Conservation (phyloP, 2,888 invertebrate genomes). For the Trachelus iudaicus region DNA sequence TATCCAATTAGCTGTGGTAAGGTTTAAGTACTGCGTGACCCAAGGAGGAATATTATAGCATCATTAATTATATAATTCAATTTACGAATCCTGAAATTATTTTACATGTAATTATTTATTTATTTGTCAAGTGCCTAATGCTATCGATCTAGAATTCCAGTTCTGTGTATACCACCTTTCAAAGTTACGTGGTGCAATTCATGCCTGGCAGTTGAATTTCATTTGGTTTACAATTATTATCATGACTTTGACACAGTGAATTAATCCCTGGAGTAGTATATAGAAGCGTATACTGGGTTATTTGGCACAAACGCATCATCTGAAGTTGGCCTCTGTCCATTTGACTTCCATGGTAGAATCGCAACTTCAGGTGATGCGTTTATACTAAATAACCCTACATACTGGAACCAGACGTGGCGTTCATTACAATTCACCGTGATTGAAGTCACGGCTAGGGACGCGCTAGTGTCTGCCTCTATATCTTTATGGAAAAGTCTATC, state of each 20-base stretch:
- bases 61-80: no score
- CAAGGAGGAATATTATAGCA: not conserved
- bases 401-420: not conserved
- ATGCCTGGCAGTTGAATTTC: not conserved
- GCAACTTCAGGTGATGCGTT: not conserved
- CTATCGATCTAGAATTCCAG: not conserved
- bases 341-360: not conserved
- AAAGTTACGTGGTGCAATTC: not conserved
- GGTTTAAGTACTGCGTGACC: not conserved
- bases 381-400: not conserved
- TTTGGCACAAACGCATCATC: not conserved
- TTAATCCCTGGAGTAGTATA: not conserved
- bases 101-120: no score
- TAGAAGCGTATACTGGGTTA: not conserved
- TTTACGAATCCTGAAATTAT: no score
- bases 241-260: not conserved
- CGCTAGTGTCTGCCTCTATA: not conserved
- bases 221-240: not conserved
- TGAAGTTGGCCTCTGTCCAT: not conserved
- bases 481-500: not conserved
- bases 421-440: not conserved
- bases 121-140: no score
- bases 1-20: not conserved
- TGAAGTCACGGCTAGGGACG: not conserved
- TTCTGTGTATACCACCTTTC: not conserved